Evolutionary conservation across 2,888 invertebrate species (phyloP).

Genomic region (Lepidonotus clava): DNA sequence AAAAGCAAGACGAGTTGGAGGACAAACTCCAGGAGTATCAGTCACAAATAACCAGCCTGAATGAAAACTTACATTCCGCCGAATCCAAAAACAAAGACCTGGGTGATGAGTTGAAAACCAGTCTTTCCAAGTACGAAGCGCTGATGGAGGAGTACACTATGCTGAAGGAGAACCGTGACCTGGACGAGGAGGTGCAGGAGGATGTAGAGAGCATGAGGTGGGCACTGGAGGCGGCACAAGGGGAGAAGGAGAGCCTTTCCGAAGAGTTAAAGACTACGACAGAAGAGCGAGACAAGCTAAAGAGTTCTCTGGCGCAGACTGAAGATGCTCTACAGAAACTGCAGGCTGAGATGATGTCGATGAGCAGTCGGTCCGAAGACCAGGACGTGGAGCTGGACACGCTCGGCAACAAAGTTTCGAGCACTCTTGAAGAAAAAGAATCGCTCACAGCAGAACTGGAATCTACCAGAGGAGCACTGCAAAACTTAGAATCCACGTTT

Average conservation of each 20-base stretch:
- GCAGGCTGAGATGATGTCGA: constrained; percentile 39
- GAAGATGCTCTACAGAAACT: constrained; percentile 23
- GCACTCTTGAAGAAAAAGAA: constrained; percentile 40
- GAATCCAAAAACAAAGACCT: constrained; percentile 61
- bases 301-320: background rate
- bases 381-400: constrained; percentile 54
- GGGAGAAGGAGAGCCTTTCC: constrained; percentile 62
- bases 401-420: constrained; percentile 32
- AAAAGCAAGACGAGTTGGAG: constrained; percentile 24
- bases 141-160: constrained; percentile 38
- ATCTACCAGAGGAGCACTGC: background rate
- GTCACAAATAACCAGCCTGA: constrained; percentile 49
- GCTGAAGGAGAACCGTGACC: constrained; percentile 52
- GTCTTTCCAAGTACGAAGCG: constrained; percentile 33
- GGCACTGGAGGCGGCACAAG: constrained; percentile 65
- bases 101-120: constrained; percentile 60
- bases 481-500: background rate
- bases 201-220: constrained; percentile 66
- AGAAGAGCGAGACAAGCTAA: constrained; percentile 35
- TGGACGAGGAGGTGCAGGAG: constrained; percentile 51
- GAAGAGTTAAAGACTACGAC: background rate
- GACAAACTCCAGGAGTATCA: constrained; percentile 32
- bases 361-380: constrained; percentile 47
- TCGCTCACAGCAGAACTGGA: constrained; percentile 3
- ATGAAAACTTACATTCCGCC: constrained; percentile 14